Conservation (phyloP, 2,113 vertebrate genomes). For the Lepus europaeus region DNA sequence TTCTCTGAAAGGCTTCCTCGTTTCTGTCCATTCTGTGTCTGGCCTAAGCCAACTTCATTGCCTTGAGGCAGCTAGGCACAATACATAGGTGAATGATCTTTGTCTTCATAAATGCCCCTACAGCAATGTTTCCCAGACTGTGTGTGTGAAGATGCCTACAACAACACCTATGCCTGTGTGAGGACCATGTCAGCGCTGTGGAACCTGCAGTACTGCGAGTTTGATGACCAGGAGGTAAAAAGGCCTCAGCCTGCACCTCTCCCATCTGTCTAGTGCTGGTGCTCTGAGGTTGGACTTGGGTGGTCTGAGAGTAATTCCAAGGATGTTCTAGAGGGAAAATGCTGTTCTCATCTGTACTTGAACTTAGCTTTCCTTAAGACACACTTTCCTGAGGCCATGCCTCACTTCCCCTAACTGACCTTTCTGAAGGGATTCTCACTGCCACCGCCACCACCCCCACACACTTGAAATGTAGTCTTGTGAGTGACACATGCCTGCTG, state of each 20-base stretch:
- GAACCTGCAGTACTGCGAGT: slow-evolving; percentile 98
- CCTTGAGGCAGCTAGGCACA: not conserved
- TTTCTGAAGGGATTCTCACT: not conserved
- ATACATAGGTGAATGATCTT: not conserved
- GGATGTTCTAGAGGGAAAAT: not conserved
- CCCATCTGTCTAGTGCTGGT: not conserved
- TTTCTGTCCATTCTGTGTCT: not conserved
- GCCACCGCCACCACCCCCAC: not conserved
- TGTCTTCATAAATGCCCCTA: slow-evolving; percentile 52
- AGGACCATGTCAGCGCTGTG: slow-evolving; percentile 91
- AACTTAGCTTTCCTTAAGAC: not conserved
- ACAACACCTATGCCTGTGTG: slow-evolving; percentile 98
- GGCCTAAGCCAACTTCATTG: not conserved
- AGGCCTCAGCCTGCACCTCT: not conserved
- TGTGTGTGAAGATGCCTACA: slow-evolving; percentile 98
- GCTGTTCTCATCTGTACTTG: not conserved
- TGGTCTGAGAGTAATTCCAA: not conserved
- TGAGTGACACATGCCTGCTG: not conserved
- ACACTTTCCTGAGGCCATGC: not conserved
- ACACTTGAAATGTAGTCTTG: not conserved
- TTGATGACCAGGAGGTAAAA: slow-evolving; percentile 96
- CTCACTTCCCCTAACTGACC: not conserved
- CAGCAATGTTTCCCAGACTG: slow-evolving; percentile 99
- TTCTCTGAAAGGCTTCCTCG: not conserved
- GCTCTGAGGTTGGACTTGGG: not conserved